Evolutionary conservation across 2,797 vertebrate species (phyloP).

Genomic region (Cryptoprocta ferox): DNA sequence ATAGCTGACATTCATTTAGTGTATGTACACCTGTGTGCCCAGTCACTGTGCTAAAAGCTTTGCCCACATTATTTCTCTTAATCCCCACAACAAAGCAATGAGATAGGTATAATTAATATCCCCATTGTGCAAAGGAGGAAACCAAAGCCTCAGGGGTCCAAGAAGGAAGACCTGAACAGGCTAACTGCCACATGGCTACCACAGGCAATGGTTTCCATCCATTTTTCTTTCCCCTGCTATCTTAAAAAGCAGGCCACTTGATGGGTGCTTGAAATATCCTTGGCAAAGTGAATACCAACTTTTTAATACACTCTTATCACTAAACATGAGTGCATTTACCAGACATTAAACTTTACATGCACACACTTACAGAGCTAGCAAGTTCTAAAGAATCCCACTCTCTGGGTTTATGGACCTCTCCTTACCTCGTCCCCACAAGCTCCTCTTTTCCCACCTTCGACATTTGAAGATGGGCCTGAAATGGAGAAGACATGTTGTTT

Average conservation of each 20-base stretch:
- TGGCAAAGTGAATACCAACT: background rate
- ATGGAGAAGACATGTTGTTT: background rate
- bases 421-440: background rate
- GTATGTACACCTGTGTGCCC: accelerated
- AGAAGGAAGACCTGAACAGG: background rate
- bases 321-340: background rate
- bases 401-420: background rate
- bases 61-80: background rate
- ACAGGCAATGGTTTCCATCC: background rate
- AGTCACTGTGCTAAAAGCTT: background rate
- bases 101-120: background rate
- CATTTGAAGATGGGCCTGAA: background rate
- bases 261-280: background rate
- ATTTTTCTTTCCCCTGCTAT: background rate
- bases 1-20: background rate
- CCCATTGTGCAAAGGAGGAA: background rate
- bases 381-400: slow-evolving; percentile 13
- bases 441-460: background rate
- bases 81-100: background rate
- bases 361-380: background rate
- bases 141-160: background rate
- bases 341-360: slow-evolving; percentile 3
- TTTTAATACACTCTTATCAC: background rate
- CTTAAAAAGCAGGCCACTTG: background rate
- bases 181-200: background rate